phyloP scores from a whole-genome alignment of 2,888 invertebrate species.

The Zygothrica quintamaculata region DNA sequence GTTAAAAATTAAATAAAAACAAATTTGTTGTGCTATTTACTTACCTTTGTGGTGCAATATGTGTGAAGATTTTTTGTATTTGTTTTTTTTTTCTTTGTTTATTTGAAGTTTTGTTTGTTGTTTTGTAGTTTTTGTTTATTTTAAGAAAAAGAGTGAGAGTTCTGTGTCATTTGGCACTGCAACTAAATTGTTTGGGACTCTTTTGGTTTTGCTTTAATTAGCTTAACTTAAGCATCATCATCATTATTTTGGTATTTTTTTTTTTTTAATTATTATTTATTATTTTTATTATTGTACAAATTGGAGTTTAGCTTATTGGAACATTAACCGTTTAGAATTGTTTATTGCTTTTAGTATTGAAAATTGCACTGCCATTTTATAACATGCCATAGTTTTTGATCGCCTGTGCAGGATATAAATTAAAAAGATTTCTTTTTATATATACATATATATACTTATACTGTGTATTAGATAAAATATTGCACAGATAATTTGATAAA shows the following conservation, averaged over 20 bases:
- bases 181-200: constrained; percentile 16
- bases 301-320: constrained; percentile 59
- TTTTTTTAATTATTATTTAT: constrained; percentile 14
- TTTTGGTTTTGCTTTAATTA: constrained; percentile 24
- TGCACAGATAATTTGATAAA: not conserved
- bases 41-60: constrained; percentile 47
- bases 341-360: constrained; percentile 21
- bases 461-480: not conserved
- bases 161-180: constrained; percentile 36
- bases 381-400: constrained; percentile 46
- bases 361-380: constrained; percentile 27
- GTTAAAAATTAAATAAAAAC: too few species aligned
- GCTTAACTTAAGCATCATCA: constrained; percentile 19
- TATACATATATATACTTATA: not conserved
- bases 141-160: too few species aligned
- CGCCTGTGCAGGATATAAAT: constrained; percentile 38
- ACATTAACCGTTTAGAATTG: constrained; percentile 68
- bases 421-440: not conserved
- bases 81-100: constrained; percentile 9
- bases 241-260: too few species aligned
- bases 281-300: constrained; percentile 53
- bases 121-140: constrained; percentile 8
- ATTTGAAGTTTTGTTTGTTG: constrained; percentile 2
- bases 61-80: constrained; percentile 32
- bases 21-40: constrained; percentile 37